Base-by-base conservation (phyloP, 2,888 invertebrate species). In the Heteropelma amictum region DNA sequence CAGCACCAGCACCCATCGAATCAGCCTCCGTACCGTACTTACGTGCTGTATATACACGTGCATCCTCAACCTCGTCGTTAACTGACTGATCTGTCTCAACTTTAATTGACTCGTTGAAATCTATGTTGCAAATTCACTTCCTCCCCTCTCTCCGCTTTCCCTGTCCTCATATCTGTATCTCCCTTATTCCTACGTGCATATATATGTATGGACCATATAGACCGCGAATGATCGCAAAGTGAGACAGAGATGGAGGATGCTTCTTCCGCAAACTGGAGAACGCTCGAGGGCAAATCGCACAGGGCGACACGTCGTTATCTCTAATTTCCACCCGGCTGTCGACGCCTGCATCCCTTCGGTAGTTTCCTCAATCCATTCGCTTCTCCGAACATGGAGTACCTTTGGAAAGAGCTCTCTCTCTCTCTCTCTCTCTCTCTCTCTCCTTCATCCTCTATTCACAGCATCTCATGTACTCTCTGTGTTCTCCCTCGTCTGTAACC, bases 251-350 rank as follows among this genome's bases (percentile, higher is more conserved):
- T 51, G 19, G 63, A 61, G 69, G 76, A 68, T 58, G 76, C 68
- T 76, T 65, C 74, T 76, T 74, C 68, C 76, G 67, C 64, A 76
- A 77, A 54, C 54, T 70, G 76, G 73, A 61, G 74, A 70, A 75
- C 69, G 74, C 76, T 71, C 60, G 70, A 69, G 58, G 74, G 77
- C 79, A 77, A 79, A 77, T 79, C 77, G 72, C 71, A 74, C 56
- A 30, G 70, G 72, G 75, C 77, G 76, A 78, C 77, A 79, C 77
- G 76, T 79, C 80, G 80, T 80, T 82, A 77, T 78, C 74, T 78
- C 78, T 78, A 81, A 80, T 80, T 80, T 81, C 79, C 81, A 79
- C 79, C 78, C 80, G 80, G 79, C 77, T 81, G 80, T 80, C 79
- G 76, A 33, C 79, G 74, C 74, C n/a, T 74, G 64, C 68, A 72